A percentile compares a stretch with the other conserved stretches of the same genome.
Evolutionary conservation across 2,113 vertebrate genomes (phyloP).

Genomic region (Heterocephalus glaber): DNA sequence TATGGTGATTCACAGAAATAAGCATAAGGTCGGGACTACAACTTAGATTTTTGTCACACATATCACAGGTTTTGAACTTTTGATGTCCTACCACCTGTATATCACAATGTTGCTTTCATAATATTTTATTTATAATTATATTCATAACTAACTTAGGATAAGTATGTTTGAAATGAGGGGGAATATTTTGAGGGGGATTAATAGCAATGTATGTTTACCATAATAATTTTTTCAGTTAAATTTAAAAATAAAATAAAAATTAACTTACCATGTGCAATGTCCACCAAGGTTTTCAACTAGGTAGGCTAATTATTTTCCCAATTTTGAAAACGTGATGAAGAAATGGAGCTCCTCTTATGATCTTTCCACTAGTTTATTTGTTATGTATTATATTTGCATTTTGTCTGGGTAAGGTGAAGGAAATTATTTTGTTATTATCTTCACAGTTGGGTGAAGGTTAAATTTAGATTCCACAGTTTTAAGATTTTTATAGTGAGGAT

Average conservation of each 20-base stretch:
- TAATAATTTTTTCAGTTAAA: not conserved
- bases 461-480: not conserved
- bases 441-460: not conserved
- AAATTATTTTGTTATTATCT: not conserved
- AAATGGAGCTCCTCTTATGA: not conserved
- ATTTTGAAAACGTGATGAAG: not conserved
- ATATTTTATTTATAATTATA: not conserved
- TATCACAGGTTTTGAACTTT: not conserved
- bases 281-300: not conserved
- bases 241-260: not conserved
- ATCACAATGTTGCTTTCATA: not conserved
- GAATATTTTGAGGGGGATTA: not conserved
- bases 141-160: not conserved
- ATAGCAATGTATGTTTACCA: not conserved
- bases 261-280: not conserved
- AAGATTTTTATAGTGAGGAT: not conserved
- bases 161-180: not conserved
- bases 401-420: not conserved
- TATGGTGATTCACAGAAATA: not conserved
- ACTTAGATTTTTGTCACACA: not conserved
- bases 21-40: not conserved
- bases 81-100: not conserved
- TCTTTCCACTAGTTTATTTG: not conserved
- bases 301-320: not conserved
- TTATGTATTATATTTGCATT: not conserved